Percentiles rank a stretch among this genome's conserved stretches.
Evolutionary conservation across 2,113 vertebrate species (phyloP).

Genomic region (Corythornis vintsioides): DNA sequence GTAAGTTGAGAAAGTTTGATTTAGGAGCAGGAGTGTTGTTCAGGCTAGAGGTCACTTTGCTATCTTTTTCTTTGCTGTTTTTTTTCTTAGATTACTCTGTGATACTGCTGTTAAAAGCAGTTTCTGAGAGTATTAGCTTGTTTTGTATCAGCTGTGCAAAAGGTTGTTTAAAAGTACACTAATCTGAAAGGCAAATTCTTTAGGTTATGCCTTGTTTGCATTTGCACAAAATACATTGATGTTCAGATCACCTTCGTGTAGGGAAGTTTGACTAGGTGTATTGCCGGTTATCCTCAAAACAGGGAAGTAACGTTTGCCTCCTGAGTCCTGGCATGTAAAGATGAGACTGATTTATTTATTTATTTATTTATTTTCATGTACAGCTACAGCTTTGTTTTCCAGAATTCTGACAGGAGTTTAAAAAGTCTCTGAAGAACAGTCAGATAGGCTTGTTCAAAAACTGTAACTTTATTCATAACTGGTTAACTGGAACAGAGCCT

Average conservation of each 20-base stretch:
- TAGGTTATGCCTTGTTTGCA: not conserved
- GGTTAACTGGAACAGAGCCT: conserved; percentile 38
- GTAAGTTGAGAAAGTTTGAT: not conserved
- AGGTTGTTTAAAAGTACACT: not conserved
- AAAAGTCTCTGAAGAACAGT: conserved; percentile 12
- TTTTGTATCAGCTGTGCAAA: not conserved
- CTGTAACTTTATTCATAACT: conserved; percentile 41
- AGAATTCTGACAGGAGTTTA: not conserved
- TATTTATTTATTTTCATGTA: not conserved
- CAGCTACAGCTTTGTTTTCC: not conserved
- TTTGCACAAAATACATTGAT: not conserved
- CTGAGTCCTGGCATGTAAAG: not conserved
- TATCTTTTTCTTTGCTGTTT: not conserved
- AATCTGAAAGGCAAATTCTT: not conserved
- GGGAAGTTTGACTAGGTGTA: not conserved
- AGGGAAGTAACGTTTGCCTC: not conserved
- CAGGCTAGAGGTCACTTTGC: not conserved
- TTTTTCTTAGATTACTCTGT: not conserved
- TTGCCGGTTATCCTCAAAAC: not conserved
- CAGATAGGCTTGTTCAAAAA: conserved; percentile 1
- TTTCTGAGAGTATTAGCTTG: not conserved
- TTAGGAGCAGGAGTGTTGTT: not conserved
- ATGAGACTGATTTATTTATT: not conserved
- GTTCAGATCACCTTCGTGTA: not conserved
- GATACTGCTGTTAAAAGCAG: not conserved